These are phyloP conservation scores for Gnatocerus cornutus DNA, from an alignment of 2,888 invertebrate genomes.

Conservation along the genomic window DNA sequence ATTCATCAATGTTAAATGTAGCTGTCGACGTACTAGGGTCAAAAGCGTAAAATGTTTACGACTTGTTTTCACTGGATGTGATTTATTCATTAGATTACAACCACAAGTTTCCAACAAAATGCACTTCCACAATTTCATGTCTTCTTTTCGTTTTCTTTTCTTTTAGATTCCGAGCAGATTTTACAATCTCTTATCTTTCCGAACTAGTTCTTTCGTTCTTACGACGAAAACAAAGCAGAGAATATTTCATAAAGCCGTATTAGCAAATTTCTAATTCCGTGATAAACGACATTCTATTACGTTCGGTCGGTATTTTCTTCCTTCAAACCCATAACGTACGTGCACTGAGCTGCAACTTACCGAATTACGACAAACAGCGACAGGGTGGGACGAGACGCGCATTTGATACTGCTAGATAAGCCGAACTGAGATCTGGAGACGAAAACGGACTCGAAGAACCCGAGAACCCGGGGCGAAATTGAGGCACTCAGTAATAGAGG, in stretches of 20 bases:
- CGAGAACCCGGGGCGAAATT: constrained; percentile 41
- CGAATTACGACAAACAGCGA: constrained; percentile 42
- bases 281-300: constrained; percentile 43
- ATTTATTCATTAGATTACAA: constrained; percentile 55
- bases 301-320: constrained; percentile 37
- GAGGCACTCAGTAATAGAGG: constrained; percentile 49
- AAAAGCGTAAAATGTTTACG: constrained; percentile 55
- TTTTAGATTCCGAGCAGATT: constrained; percentile 35
- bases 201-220: constrained; percentile 5
- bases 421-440: constrained; percentile 51
- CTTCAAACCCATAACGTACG: constrained; percentile 43
- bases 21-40: constrained; percentile 47
- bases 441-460: constrained; percentile 49
- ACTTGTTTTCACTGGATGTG: constrained; percentile 49
- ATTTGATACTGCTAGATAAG: constrained; percentile 55
- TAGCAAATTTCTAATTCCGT: constrained; percentile 40
- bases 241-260: constrained; percentile 41
- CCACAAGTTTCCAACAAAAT: constrained; percentile 43
- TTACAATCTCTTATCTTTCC: constrained; percentile 38
- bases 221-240: constrained; percentile 15
- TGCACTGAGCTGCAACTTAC: constrained; percentile 47
- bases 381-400: constrained; percentile 46
- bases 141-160: constrained; percentile 36
- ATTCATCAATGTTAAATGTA: constrained; percentile 53
- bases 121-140: constrained; percentile 37